These are phyloP conservation scores for Gandaritis pyraliata DNA, from an alignment of 2,888 invertebrate species.

Conservation along the genomic window DNA sequence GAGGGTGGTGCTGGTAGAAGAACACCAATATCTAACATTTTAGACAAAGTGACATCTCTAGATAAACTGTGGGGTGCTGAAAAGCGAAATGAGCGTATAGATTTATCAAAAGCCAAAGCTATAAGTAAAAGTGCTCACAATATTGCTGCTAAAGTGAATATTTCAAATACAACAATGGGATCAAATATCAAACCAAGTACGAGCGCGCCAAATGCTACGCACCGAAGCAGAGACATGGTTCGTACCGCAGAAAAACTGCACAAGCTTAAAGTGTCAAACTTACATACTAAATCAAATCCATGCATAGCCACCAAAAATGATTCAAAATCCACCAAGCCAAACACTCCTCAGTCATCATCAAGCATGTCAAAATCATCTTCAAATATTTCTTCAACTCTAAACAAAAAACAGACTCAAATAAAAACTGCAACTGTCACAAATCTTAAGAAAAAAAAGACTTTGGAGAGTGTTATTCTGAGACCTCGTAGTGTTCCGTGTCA, in stretches of 20 bases:
- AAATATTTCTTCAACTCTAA: slow-evolving; percentile 57
- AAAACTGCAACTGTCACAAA: slow-evolving; percentile 73
- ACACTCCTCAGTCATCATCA: slow-evolving; percentile 51
- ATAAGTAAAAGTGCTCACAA: slow-evolving; percentile 49
- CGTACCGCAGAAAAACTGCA: slow-evolving; percentile 77
- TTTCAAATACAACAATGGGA: slow-evolving; percentile 38
- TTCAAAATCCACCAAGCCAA: slow-evolving; percentile 50
- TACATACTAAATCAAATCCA: slow-evolving; percentile 66
- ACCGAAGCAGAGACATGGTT: slow-evolving; percentile 77
- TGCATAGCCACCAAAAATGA: slow-evolving; percentile 58
- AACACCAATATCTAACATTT: slow-evolving; percentile 79
- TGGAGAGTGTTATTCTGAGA: slow-evolving; percentile 61
- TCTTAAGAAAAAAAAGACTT: slow-evolving; percentile 72
- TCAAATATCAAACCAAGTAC: slow-evolving; percentile 46
- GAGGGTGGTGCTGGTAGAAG: slow-evolving; percentile 79
- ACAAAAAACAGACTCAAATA: slow-evolving; percentile 59
- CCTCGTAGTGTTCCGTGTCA: slow-evolving; percentile 70
- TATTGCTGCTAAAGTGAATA: slow-evolving; percentile 43
- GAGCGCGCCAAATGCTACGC: slow-evolving; percentile 52
- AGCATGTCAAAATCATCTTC: slow-evolving; percentile 67
- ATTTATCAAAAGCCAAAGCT: slow-evolving; percentile 63
- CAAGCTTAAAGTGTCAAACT: slow-evolving; percentile 66
- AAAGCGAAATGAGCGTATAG: slow-evolving; percentile 76
- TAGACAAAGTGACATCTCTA: slow-evolving; percentile 80
- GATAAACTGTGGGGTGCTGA: slow-evolving; percentile 83